Base-by-base conservation (phyloP, 2,113 vertebrate species). In the Labrus mixtus region DNA sequence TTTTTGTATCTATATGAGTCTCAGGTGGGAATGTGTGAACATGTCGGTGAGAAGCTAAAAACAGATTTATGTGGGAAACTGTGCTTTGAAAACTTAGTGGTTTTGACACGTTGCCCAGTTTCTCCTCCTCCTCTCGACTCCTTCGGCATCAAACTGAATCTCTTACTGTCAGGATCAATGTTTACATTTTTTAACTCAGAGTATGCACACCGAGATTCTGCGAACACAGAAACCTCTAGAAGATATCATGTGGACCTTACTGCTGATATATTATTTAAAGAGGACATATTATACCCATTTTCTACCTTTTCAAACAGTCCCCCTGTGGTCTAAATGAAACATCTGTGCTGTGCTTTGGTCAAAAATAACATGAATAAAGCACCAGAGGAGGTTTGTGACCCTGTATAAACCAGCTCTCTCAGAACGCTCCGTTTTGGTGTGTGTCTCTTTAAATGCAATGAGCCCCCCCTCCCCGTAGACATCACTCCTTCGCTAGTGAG, bases 41-140 rank as follows among this genome's bases (percentile, higher is more conserved):
- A 15, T 19, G 37, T 43, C 13, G 51, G 20, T 29, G 37, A 29
- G 53, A 17, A 16, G 48, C 29, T 69, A 58, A 46, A 69, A 58
- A 69, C 67, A 22, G 67, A 41, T 12, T 33, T 41, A 7, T 6
- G 67, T 69, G 67, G 67, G 41, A 69, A 57, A 56, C 46, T 23
- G 1, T 0, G 8, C 16, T 6, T 23, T 43, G 20, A 37, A 41
- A 56, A 25, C 6, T 6, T 13, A 29, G 20, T 56, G 65, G 25
- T 25, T 39, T 43, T 25, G 45, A 19, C 6, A 43, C 15, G 0
- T 4, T 56, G 20, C 37, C 53, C 66, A 20, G 22, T 57, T 45
- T 15, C 22, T 57, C 23, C 16, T 43, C 65, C 37, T 48, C 46
- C 2, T 3, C n/a, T 59, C 25, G 25, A 57, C 57, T 54, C 50